Base-by-base conservation (phyloP, 2,888 invertebrate species). In the Aquatica leii region DNA sequence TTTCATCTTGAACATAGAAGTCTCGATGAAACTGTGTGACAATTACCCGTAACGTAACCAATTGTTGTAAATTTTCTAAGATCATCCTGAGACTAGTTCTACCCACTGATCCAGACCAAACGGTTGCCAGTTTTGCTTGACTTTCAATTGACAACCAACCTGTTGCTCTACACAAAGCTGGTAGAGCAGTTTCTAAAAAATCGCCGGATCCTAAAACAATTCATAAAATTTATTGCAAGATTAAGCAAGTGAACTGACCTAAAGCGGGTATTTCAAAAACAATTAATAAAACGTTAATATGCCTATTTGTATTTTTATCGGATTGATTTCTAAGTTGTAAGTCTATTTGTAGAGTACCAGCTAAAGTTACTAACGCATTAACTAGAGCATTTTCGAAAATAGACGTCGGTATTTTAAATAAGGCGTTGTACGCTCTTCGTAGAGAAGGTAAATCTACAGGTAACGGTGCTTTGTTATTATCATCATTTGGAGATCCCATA, bases 21-120 rank as follows among this genome's bases (percentile, higher is more conserved):
- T 90, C 89, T 49, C 87, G 80, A 21, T 87, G 86, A 77, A 90
- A 91, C 66, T 89, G 88, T 1, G 90, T 90, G 40, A 91, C 89
- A 65, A 95, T 90, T 8, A 95, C 92, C 77, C 91, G 87, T 15
- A 95, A 83, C 0, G 95, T 95, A 68, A 97, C 92, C 46, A 96
- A 85, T 78, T 96, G 95, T 75, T 97, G 97, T 14, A 96, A 83
- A 18, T 91, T 89, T 76, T 93, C 90, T 62, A 94, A 78, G 52
- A 93, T 86, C 69, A 86, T 86, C 18, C 87, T 86, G 48, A 94
- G 82, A 60, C 84, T 82, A 11, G 78, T 71, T 35, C 78, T 72
- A 56, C 86, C 86, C 2, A 24, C 24, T 31, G 85, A 85, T 69
- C 86, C 86, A 40, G 85, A 85, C 95, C 95, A 95, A 11, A 91